phyloP scores from a whole-genome alignment of 2,113 vertebrate genomes.

The Onychostruthus taczanowskii region DNA sequence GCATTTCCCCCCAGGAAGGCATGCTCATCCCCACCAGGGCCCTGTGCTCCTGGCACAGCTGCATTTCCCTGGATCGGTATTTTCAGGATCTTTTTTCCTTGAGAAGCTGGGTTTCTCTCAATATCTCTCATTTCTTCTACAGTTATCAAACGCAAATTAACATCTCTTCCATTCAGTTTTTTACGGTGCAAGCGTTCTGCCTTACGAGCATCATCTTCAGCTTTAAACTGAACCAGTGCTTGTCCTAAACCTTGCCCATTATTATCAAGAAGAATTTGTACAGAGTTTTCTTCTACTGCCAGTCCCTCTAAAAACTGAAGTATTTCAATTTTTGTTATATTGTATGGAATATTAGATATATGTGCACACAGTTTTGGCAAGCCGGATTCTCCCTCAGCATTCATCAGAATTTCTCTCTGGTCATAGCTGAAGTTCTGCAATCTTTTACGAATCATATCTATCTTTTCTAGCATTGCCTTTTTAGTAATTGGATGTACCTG shows the following conservation, averaged over 20 bases:
- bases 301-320: constrained; percentile 92
- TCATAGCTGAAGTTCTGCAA: constrained; percentile 86
- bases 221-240: constrained; percentile 91
- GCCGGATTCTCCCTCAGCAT: constrained; percentile 75
- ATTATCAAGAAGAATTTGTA: constrained; percentile 91
- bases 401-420: constrained; percentile 82
- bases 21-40: constrained; percentile 82
- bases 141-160: constrained; percentile 90
- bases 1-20: constrained; percentile 84
- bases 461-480: constrained; percentile 96
- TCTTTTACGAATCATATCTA: constrained; percentile 91
- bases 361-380: constrained; percentile 86
- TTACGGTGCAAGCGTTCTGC: constrained; percentile 94
- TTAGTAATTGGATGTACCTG: constrained; percentile 96
- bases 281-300: constrained; percentile 87
- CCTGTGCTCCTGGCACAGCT: constrained; percentile 64
- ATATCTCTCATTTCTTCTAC: constrained; percentile 95
- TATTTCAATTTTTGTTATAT: constrained; percentile 92
- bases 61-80: constrained; percentile 75
- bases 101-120: constrained; percentile 90
- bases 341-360: constrained; percentile 97
- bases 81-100: constrained; percentile 89
- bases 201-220: constrained; percentile 93
- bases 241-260: constrained; percentile 95
- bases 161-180: constrained; percentile 95